Evolutionary conservation across 1,140 invertebrate species (phyloP), one percentile per base, ranked within the genome.

Genomic region (Drosophila ficusphila): DNA sequence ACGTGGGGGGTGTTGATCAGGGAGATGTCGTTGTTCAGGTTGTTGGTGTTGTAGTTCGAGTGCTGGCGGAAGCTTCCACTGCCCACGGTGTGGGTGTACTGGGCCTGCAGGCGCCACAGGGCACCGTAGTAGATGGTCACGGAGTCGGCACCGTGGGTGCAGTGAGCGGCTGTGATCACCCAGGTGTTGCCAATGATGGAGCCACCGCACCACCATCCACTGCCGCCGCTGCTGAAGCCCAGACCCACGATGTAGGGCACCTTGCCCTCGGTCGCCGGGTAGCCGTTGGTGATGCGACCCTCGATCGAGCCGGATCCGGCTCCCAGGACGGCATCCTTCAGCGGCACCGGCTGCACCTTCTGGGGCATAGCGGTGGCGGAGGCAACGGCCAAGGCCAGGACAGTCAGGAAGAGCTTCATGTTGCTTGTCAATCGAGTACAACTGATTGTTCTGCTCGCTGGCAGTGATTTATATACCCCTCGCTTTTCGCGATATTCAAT

Each of bases 91-190:
- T 76, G 73, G 70, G 73, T 76, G 62, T 52, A 76, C 73, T 68
- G 61, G 49, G 73, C 69, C 12, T 76, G 53, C 12, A 64, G 67
- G 27, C 70, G 70, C 73, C 73, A 76, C n/a, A 56, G 38, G 23
- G 73, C 73, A 19, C 70, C 70, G 31, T 70, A 74, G 57, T 74
- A 74, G 65, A 74, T 61, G 44, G 70, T 74, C 23, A 74, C 70
- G 27, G 46, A 46, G 23, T 25, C 34, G 11, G 65, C 70, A 4
- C 38, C 38, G 31, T 65, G 54, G 51, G 70, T 73, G 48, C 25
- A 57, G 56, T 54, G 48, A 39, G 58, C 58, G 4, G 58, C 58
- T 3, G 58, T 61, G 25, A 61, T 19, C 11, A 61, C 58, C 58
- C 58, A 61, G 36, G 31, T 38, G 49, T 54, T 5, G 19, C 36